Conservation (phyloP, 2,113 vertebrate species). For the Choloepus hoffmanni region DNA sequence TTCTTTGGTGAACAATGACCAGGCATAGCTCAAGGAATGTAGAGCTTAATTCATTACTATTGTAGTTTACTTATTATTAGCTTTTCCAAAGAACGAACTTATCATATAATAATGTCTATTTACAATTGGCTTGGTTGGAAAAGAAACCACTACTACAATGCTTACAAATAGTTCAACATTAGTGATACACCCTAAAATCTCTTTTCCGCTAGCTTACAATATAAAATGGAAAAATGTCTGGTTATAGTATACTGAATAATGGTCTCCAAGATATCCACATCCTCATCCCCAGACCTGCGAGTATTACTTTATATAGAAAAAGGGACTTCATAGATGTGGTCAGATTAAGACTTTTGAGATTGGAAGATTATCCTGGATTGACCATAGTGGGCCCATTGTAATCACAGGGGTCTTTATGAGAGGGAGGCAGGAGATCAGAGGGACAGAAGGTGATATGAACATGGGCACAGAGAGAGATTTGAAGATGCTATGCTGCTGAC, state of each 20-base stretch:
- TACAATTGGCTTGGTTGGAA: conserved; percentile 67
- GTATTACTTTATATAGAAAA: neutral
- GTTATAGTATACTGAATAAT: neutral
- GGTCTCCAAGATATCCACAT: neutral
- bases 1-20: conserved; percentile 60
- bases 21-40: conserved; percentile 70
- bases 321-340: neutral
- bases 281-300: neutral
- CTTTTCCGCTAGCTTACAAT: neutral
- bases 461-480: neutral
- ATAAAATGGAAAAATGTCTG: neutral
- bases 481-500: neutral
- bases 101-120: conserved; percentile 68
- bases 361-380: neutral
- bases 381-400: no score
- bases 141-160: conserved; percentile 50
- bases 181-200: neutral
- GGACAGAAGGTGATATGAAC: neutral
- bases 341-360: neutral
- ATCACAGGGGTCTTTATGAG: neutral
- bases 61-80: conserved; percentile 73
- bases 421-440: neutral
- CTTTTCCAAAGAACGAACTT: conserved; percentile 76
- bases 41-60: conserved; percentile 70
- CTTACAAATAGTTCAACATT: neutral